phyloP scores from a whole-genome alignment of 2,113 vertebrate genomes.

The Alligator mississippiensis region DNA sequence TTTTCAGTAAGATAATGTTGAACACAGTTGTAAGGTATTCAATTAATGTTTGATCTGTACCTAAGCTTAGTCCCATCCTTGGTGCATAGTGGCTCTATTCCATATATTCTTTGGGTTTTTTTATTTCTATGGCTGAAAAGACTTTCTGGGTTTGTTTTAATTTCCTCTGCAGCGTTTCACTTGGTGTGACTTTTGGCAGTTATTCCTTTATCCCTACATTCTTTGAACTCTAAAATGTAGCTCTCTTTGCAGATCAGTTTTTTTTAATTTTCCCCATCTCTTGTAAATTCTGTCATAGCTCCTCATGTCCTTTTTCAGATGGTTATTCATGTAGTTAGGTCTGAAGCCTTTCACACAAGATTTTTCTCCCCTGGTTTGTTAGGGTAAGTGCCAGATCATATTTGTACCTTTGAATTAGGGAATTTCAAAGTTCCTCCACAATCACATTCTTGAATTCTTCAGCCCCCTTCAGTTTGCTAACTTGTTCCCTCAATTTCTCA shows the following conservation, averaged over 20 bases:
- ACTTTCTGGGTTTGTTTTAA: constrained; percentile 46
- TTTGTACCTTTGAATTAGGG: neutral
- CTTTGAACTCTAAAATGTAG: constrained; percentile 14
- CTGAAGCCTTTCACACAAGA: neutral
- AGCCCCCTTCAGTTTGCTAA: neutral
- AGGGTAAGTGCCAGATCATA: neutral
- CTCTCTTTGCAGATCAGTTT: neutral
- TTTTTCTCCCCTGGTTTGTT: constrained; percentile 26
- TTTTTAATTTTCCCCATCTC: neutral
- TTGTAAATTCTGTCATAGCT: constrained; percentile 24
- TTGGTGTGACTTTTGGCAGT: constrained; percentile 49
- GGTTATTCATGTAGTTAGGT: neutral
- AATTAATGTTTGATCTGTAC: neutral
- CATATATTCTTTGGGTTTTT: constrained; percentile 27
- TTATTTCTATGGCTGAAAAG: constrained; percentile 46
- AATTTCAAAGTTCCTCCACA: neutral
- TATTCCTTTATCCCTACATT: constrained; percentile 45
- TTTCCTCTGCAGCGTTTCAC: constrained; percentile 54
- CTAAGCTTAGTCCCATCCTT: constrained; percentile 12
- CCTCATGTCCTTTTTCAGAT: neutral
- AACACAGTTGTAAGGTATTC: constrained; percentile 1
- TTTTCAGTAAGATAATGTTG: neutral
- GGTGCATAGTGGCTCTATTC: constrained; percentile 12
- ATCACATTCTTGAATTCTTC: neutral
- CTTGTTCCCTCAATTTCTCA: too few species aligned